Evolutionary conservation across 2,888 invertebrate genomes (phyloP), one percentile per base, ranked within the genome.

Genomic region (Incurvaria masculella): DNA sequence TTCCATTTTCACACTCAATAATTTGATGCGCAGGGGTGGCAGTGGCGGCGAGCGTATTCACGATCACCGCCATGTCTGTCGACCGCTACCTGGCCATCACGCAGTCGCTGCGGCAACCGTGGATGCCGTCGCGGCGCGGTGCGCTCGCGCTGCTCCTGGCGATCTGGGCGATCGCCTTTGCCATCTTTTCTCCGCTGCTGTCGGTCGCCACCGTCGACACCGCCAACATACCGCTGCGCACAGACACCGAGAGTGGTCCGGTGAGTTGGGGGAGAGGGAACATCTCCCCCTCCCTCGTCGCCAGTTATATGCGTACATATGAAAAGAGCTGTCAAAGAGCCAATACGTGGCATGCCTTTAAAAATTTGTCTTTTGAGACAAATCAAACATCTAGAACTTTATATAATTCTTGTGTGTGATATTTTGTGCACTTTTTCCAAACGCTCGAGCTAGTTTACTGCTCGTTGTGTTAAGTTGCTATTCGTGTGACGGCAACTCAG

Each of bases 11-110:
- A n/a, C n/a, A n/a, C n/a, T n/a, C n/a, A n/a, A n/a, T n/a, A n/a
- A n/a, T n/a, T n/a, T n/a, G n/a, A n/a, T 61, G 72, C 56, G 1
- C 71, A 89, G 89, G 88, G 47, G 86, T 88, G 21, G 84, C 88
- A n/a, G 89, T 89, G 2, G 86, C 88, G 0, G 86, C 88, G 1
- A 88, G 89, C 59, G 86, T 91, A 45, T 89, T 89, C 64, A 90
- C 90, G 1, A 88, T 91, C 57, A 87, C 87, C 1, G 86, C 87
- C 1, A 88, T 90, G 86, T 88, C 89, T 4, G 80, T 90, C 49
- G 89, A 89, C 66, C 80, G 90, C 46, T 88, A 86, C 57, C 64
- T 87, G 48, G 89, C 89, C 46, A 89, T 90, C 61, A 83, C 87
- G 21, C 87, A 87, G 61, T 88, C 89, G 0, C 84, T 89, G 54